Evolutionary conservation across 2,113 vertebrate species (phyloP), one percentile per base, ranked within the genome.

Genomic region (Holacanthus passer): DNA sequence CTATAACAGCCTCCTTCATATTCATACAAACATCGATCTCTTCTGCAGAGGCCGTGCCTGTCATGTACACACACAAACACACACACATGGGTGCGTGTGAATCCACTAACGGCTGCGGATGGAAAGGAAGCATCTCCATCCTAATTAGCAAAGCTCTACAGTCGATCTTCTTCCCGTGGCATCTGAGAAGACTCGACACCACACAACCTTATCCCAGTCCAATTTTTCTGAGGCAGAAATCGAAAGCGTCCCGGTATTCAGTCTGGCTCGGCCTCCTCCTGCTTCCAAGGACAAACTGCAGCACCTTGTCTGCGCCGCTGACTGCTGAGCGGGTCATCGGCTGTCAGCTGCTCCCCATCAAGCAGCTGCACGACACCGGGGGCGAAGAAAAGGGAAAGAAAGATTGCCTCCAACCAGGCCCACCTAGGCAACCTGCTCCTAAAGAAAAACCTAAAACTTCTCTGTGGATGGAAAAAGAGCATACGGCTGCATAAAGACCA

Each of bases 11-110:
- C 56, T 64, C 66, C 83, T 88, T 85, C 82, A 89, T 89, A 90
- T 89, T 91, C 83, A 89, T 88, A 79, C 76, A 81, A 50, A 68
- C 88, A 91, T 92, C 64, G 87, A 91, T 91, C 79, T 68, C 16
- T 73, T 65, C 79, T 77, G 81, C 83, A 84, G 84, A 89, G 88
- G 85, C 65, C 85, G 78, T 24, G 69, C 48, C 27, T 85, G 77
- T 85, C 77, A 79, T 37, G 1, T 12, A 4, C 58, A 16, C 73
- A 37, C 75, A 69, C 43, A 48, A 55, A 63, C 58, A 86, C 73
- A 65, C 77, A 77, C 77, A 85, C 64, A 56, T 9, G 39, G n/a
- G 53, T 53, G 73, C 63, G 7, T 65, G 52, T 35, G 27, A 50
- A 50, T 81, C 56, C 63, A 27, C 24, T 41, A 32, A 75, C 29